Evolutionary conservation across 2,888 invertebrate genomes (phyloP).

Genomic region (Caenorhabditis plicata): DNA sequence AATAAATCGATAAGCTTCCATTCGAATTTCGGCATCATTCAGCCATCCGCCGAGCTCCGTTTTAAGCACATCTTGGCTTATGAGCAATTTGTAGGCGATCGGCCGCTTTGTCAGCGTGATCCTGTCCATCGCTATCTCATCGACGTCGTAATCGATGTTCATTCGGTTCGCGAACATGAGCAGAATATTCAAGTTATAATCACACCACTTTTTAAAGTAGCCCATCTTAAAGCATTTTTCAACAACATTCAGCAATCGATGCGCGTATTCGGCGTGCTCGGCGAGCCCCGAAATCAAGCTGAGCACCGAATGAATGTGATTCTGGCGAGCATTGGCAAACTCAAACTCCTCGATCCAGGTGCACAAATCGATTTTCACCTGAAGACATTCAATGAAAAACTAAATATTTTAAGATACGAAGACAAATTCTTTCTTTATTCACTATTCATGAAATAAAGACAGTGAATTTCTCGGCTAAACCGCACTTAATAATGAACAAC

Average conservation of each 20-base stretch:
- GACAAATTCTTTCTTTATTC: neutral
- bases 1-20: constrained; percentile 18
- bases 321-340: constrained; percentile 9
- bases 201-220: constrained; percentile 7
- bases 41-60: constrained; percentile 15
- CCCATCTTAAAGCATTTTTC: neutral
- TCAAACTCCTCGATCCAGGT: constrained; percentile 11
- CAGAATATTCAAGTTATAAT: constrained; percentile 15
- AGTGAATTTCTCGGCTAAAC: neutral
- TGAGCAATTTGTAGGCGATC: constrained; percentile 9
- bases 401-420: no score
- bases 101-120: constrained; percentile 3
- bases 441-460: neutral
- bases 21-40: constrained; percentile 12
- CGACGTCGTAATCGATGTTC: constrained; percentile 11
- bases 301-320: constrained; percentile 20
- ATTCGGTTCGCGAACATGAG: constrained; percentile 8
- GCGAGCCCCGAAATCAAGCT: constrained; percentile 14
- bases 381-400: neutral
- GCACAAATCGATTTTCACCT: constrained; percentile 9
- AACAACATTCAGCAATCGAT: neutral
- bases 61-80: constrained; percentile 13
- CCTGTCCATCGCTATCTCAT: constrained; percentile 5
- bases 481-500: neutral
- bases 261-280: neutral